Conservation (phyloP, 2,113 vertebrate genomes). For the Coturnix japonica region DNA sequence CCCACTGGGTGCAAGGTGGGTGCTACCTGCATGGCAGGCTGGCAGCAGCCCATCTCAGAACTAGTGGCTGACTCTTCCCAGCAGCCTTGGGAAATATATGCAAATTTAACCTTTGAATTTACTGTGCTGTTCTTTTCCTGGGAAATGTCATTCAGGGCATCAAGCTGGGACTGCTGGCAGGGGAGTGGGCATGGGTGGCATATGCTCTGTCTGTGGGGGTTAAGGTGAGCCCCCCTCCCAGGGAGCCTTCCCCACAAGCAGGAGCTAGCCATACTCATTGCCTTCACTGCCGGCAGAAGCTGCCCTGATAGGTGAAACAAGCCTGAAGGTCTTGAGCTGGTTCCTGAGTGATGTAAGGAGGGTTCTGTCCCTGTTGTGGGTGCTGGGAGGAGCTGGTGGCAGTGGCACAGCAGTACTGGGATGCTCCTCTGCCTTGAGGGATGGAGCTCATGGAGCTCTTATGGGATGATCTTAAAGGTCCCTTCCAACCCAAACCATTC, state of each 20-base stretch:
- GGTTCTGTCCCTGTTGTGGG: rapidly evolving
- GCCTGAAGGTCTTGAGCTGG: not conserved
- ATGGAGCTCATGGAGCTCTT: rapidly evolving
- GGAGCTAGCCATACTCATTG: not conserved
- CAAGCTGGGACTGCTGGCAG: not conserved
- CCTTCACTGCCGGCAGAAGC: not conserved
- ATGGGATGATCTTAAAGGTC: too few relatives aligned
- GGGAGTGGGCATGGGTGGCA: not conserved
- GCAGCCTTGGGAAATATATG: slow-evolving; percentile 18
- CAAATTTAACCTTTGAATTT: slow-evolving; percentile 66
- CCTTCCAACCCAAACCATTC: too few relatives aligned
- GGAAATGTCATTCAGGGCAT: slow-evolving; percentile 30
- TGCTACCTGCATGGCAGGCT: not conserved
- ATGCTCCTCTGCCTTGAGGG: not conserved
- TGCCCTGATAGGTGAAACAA: rapidly evolving
- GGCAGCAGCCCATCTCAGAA: not conserved
- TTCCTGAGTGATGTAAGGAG: not conserved
- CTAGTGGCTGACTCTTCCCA: not conserved
- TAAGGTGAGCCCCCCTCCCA: not conserved
- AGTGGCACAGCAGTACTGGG: rapidly evolving
- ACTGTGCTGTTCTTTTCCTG: not conserved
- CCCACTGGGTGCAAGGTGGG: not conserved
- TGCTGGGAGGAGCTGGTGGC: not conserved
- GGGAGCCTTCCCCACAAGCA: not conserved
- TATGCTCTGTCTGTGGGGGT: not conserved